These are phyloP conservation scores for Aldrovandia affinis DNA, from an alignment of 2,797 vertebrate species.

Conservation along the genomic window DNA sequence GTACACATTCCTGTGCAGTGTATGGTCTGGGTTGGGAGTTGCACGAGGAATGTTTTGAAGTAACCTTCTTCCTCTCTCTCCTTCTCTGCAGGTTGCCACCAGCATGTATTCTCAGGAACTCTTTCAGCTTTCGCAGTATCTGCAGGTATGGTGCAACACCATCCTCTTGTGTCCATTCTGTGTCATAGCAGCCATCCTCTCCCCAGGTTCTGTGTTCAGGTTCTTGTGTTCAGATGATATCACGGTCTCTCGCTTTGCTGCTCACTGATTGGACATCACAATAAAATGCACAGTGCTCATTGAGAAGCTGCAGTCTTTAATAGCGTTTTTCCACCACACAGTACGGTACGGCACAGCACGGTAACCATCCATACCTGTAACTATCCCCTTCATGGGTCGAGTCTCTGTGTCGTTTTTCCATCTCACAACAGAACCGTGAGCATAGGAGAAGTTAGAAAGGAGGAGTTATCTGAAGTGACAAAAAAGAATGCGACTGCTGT, in stretches of 20 bases:
- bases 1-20: not conserved
- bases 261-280: not conserved
- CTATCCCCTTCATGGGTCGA: too few species aligned
- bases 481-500: too few species aligned
- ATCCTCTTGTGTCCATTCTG: slow-evolving; percentile 58
- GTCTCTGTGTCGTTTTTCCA: too few species aligned
- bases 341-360: too few species aligned
- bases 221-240: not conserved
- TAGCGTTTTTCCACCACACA: too few species aligned
- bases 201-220: too few species aligned
- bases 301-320: too few species aligned
- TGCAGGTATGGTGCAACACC: slow-evolving; percentile 83
- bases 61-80: slow-evolving; percentile 24
- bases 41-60: not conserved
- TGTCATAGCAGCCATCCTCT: too few species aligned
- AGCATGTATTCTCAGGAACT: slow-evolving; percentile 99
- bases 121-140: slow-evolving; percentile 99
- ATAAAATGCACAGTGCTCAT: not conserved
- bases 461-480: too few species aligned
- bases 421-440: too few species aligned
- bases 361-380: too few species aligned
- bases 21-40: not conserved
- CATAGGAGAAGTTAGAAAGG: too few species aligned
- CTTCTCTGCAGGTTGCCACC: slow-evolving; percentile 86
- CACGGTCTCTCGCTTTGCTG: not conserved